Percentiles rank a stretch among this genome's conserved stretches.
Conservation (phyloP, 2,888 invertebrate genomes). For the Luperina testacea region DNA sequence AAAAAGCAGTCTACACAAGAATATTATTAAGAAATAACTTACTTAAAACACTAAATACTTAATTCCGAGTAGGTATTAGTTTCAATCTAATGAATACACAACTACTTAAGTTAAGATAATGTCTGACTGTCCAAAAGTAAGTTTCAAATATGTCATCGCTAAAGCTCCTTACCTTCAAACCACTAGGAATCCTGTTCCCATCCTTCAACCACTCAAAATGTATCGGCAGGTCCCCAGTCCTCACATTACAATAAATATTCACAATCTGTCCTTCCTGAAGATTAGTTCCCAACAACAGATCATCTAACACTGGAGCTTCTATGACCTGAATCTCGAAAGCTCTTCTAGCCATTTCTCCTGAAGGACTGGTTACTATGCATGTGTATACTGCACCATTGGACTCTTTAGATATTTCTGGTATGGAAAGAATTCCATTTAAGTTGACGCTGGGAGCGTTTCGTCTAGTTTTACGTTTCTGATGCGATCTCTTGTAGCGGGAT, state of each 20-base stretch:
- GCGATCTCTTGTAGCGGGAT: conserved; percentile 80
- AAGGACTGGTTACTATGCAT: conserved; percentile 93
- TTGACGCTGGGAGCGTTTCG: conserved; percentile 81
- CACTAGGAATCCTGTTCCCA: conserved; percentile 91
- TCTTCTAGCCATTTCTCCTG: conserved; percentile 90
- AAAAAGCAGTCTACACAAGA: too few species aligned
- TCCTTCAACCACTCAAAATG: conserved; percentile 93
- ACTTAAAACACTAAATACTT: too few species aligned
- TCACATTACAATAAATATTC: conserved; percentile 95
- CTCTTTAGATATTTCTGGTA: conserved; percentile 91
- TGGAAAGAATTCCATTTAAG: conserved; percentile 90
- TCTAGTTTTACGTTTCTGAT: conserved; percentile 73
- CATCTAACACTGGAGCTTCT: conserved; percentile 94
- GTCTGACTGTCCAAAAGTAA: too few species aligned
- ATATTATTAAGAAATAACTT: too few species aligned
- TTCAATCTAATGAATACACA: too few species aligned
- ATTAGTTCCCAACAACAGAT: conserved; percentile 94
- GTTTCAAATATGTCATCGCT: too few species aligned
- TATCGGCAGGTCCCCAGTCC: conserved; percentile 92
- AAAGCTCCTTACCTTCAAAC: conserved; percentile 88
- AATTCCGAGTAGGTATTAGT: too few species aligned
- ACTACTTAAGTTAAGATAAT: too few species aligned
- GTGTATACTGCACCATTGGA: conserved; percentile 94
- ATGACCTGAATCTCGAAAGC: conserved; percentile 93
- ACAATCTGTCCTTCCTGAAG: conserved; percentile 95